phyloP scores from a whole-genome alignment of 2,888 invertebrate species.

The Thalpophila matura region DNA sequence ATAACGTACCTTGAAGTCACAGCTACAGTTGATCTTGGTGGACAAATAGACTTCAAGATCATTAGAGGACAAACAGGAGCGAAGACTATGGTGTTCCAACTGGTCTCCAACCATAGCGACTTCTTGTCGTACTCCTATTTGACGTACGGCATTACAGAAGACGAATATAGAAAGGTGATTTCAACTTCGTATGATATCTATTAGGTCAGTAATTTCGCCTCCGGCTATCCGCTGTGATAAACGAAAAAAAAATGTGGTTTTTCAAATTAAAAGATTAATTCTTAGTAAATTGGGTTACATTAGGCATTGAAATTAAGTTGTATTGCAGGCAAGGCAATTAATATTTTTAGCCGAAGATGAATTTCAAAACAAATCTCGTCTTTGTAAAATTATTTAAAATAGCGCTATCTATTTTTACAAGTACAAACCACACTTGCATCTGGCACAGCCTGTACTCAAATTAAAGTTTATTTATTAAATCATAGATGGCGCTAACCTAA shows the following conservation, averaged over 20 bases:
- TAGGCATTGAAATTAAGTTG: background rate
- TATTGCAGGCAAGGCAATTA: background rate
- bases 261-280: background rate
- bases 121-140: constrained; percentile 82
- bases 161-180: constrained; percentile 86
- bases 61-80: constrained; percentile 79
- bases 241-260: background rate
- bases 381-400: background rate
- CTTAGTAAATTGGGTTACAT: too few relatives aligned
- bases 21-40: constrained; percentile 74
- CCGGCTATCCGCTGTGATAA: background rate
- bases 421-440: background rate
- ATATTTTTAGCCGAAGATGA: background rate
- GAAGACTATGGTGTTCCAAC: constrained; percentile 79
- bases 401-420: constrained; percentile 4
- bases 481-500: constrained; percentile 14
- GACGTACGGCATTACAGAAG: constrained; percentile 82
- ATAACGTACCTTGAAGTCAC: constrained; percentile 81
- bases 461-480: accelerated
- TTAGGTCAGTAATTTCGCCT: constrained; percentile 71
- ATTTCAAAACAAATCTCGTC: background rate
- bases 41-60: constrained; percentile 78
- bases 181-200: constrained; percentile 64
- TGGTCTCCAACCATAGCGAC: constrained; percentile 83
- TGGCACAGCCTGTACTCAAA: background rate